Conservation (phyloP, 2,888 invertebrate species). For the Hetaerina titia region DNA sequence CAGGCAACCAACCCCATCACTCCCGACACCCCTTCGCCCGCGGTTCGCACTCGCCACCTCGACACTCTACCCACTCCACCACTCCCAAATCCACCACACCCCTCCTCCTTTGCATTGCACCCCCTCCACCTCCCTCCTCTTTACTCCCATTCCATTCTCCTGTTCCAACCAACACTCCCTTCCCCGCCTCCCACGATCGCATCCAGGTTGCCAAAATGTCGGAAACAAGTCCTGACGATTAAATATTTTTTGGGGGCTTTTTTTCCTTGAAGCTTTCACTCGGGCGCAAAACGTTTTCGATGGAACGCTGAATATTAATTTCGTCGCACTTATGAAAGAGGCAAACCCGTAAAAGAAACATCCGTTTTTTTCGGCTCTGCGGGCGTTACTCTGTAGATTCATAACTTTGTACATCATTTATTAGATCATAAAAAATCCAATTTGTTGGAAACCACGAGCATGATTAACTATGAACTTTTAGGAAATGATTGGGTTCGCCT, state of each 20-base stretch:
- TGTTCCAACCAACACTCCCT: background rate
- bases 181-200: background rate
- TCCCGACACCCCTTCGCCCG: background rate
- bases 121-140: background rate
- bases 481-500: no score
- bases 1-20: no score
- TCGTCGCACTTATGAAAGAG: background rate
- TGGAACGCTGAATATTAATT: slow-evolving; percentile 6
- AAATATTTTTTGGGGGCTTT: background rate
- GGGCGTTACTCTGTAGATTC: background rate
- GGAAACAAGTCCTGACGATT: background rate
- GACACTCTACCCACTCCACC: background rate
- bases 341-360: background rate
- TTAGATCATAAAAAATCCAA: background rate
- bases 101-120: background rate
- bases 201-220: background rate
- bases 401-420: background rate
- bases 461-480: no score
- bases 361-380: background rate
- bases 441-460: background rate
- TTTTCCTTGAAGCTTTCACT: background rate
- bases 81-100: background rate
- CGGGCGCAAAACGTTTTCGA: background rate
- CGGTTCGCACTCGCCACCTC: background rate
- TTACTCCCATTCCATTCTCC: background rate